These are phyloP conservation scores for Geothlypis trichas DNA, from an alignment of 2,113 vertebrate species.

Conservation along the genomic window DNA sequence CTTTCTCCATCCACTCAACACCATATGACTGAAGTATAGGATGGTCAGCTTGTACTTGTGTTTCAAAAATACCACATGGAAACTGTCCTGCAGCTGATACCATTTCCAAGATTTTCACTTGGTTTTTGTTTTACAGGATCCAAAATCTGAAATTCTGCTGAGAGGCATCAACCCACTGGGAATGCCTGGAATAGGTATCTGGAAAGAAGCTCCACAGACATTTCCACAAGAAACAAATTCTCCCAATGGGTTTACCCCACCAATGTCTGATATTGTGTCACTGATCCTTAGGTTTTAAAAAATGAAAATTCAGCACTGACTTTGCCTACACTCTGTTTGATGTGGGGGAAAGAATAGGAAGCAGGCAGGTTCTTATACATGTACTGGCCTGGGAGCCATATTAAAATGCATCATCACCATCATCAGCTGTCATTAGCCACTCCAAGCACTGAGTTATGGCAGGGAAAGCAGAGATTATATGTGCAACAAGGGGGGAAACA, in stretches of 20 bases:
- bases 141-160: neutral
- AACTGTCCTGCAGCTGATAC: neutral
- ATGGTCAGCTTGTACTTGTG: neutral
- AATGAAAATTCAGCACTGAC: neutral
- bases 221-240: neutral
- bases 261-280: neutral
- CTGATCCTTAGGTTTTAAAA: neutral
- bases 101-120: neutral
- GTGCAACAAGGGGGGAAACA: neutral
- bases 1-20: neutral
- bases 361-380: neutral
- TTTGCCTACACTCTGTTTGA: neutral
- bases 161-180: neutral
- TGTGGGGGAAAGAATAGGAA: neutral
- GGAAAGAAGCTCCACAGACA: rapidly evolving
- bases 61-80: neutral
- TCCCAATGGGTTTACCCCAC: neutral
- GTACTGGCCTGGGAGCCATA: rapidly evolving
- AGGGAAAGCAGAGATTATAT: neutral
- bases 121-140: neutral
- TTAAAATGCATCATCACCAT: neutral
- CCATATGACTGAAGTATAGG: neutral
- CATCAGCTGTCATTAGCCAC: neutral
- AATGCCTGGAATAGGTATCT: neutral
- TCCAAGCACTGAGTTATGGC: neutral